phyloP scores from a whole-genome alignment of 2,113 vertebrate genomes.

The Pleuronectes platessa region DNA sequence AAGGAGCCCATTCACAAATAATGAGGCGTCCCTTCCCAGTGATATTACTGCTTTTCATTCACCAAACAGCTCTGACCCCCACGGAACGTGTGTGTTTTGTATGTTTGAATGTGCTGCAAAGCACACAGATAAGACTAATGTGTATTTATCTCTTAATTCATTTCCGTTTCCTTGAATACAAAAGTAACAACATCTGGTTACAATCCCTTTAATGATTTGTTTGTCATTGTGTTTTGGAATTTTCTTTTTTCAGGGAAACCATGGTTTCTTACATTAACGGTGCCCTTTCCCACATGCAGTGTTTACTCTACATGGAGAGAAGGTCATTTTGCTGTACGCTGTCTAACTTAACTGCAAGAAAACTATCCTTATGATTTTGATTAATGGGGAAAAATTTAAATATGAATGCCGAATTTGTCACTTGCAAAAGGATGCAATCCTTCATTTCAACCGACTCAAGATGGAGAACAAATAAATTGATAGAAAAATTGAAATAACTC shows the following conservation, averaged over 20 bases:
- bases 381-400: not conserved
- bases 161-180: constrained; percentile 37
- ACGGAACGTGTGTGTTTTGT: constrained; percentile 30
- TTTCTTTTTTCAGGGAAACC: not conserved
- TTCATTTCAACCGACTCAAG: not conserved
- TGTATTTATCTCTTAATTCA: constrained; percentile 42
- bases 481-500: not conserved
- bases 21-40: constrained; percentile 72
- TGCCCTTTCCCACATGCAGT: constrained; percentile 1
- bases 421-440: too few relatives aligned
- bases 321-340: not conserved
- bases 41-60: constrained; percentile 72
- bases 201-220: constrained; percentile 4
- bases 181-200: constrained; percentile 31
- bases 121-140: constrained; percentile 38
- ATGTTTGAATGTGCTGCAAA: constrained; percentile 30
- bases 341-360: too few relatives aligned
- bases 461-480: not conserved
- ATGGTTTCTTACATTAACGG: not conserved
- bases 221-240: not conserved
- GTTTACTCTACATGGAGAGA: not conserved
- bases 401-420: not conserved
- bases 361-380: not conserved
- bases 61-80: constrained; percentile 64
- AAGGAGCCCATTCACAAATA: constrained; percentile 80